Evolutionary conservation across 2,888 invertebrate species (phyloP).

Genomic region (Drosophila flavopinicola): DNA sequence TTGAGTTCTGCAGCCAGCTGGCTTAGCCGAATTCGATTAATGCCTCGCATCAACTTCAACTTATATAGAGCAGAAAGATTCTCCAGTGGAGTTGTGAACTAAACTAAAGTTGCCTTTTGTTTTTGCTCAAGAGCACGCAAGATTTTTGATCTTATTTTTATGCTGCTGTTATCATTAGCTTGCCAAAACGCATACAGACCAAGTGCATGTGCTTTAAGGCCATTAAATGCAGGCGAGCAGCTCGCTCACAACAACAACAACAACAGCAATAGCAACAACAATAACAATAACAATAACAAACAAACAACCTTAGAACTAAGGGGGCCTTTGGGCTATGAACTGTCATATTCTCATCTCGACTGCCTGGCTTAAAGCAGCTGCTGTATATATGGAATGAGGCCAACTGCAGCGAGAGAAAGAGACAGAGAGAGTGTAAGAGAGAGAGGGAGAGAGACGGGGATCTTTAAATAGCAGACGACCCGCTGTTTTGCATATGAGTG

Average conservation of each 20-base stretch:
- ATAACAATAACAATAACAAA: conserved; percentile 23
- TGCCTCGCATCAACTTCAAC: conserved; percentile 48
- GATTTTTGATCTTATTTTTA: conserved; percentile 16
- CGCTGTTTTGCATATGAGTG: conserved; percentile 55
- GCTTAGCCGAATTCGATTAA: conserved; percentile 56
- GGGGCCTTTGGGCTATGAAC: conserved; percentile 27
- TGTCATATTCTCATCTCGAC: conserved; percentile 45
- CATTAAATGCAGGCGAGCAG: conserved; percentile 34
- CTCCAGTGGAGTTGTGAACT: conserved; percentile 14
- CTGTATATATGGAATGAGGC: conserved; percentile 37
- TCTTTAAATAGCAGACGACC: conserved; percentile 67
- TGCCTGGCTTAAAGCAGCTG: conserved; percentile 41
- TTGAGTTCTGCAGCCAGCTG: conserved; percentile 28
- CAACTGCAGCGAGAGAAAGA: conserved; percentile 35
- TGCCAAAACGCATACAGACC: neutral
- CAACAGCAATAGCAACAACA: conserved; percentile 9
- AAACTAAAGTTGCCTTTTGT: conserved; percentile 3
- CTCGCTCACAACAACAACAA: conserved; percentile 7
- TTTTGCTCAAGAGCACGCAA: conserved; percentile 2
- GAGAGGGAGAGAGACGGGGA: neutral
- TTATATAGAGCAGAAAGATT: conserved; percentile 10
- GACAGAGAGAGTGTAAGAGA: conserved; percentile 4
- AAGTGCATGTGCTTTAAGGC: conserved; percentile 24
- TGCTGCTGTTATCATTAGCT: conserved; percentile 30
- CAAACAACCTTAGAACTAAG: conserved; percentile 30